Evolutionary conservation across 2,888 invertebrate genomes (phyloP).

Genomic region (Drosophila testacea): DNA sequence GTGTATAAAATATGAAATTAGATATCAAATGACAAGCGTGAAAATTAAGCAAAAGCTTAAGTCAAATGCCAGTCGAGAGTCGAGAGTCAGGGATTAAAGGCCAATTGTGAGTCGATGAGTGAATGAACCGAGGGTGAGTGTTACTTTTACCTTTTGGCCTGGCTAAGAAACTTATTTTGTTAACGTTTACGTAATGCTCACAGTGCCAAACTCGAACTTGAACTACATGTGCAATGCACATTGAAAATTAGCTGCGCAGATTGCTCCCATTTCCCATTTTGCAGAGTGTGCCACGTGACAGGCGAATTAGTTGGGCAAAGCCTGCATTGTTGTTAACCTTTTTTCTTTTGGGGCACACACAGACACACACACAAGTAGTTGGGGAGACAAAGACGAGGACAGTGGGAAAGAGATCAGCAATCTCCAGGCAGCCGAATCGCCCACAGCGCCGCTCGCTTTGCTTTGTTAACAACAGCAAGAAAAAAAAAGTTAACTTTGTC

Average conservation of each 20-base stretch:
- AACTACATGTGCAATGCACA: slow-evolving; percentile 69
- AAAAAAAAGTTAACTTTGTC: slow-evolving; percentile 18
- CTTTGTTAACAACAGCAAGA: slow-evolving; percentile 46
- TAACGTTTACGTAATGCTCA: slow-evolving; percentile 40
- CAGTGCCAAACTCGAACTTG: slow-evolving; percentile 72
- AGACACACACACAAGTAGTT: slow-evolving; percentile 13
- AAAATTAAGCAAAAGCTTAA: slow-evolving; percentile 47
- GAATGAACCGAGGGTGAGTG: slow-evolving; percentile 13
- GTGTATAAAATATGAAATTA: slow-evolving; percentile 41
- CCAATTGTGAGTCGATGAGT: slow-evolving; percentile 34
- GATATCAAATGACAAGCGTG: slow-evolving; percentile 76
- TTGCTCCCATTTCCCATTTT: slow-evolving; percentile 66
- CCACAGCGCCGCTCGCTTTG: slow-evolving; percentile 64
- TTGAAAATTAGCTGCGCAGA: slow-evolving; percentile 66
- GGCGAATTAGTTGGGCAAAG: slow-evolving; percentile 68
- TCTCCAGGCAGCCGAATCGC: slow-evolving; percentile 72
- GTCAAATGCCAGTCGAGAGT: slow-evolving; percentile 47
- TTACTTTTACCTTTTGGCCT: slow-evolving; percentile 63
- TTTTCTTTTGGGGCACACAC: slow-evolving; percentile 66
- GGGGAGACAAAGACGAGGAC: slow-evolving; percentile 41
- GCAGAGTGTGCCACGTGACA: slow-evolving; percentile 71
- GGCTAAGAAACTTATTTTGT: slow-evolving; percentile 2
- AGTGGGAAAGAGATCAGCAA: slow-evolving; percentile 36
- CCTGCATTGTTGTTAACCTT: slow-evolving; percentile 45
- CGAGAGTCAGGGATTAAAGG: slow-evolving; percentile 62